Evolutionary conservation across 2,888 invertebrate genomes (phyloP), one percentile per base, ranked within the genome.

Genomic region (Morinoia aosen): DNA sequence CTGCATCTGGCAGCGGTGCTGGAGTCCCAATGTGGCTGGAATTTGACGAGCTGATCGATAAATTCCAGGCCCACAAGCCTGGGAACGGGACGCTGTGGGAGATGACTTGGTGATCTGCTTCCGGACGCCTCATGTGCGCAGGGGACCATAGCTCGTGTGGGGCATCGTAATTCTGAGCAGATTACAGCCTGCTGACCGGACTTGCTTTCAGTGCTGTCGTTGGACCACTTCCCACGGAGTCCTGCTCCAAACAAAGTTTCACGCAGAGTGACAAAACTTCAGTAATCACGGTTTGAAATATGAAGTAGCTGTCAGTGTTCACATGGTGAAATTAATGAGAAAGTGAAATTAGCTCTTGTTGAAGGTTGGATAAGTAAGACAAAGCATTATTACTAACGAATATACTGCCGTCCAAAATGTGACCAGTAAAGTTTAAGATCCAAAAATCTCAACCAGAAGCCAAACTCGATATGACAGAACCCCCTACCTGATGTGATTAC

Each of bases 11-110:
- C 76, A 76, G 76, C 76, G 33, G 25, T 8, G 76, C 76, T 76
- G 76, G 76, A 76, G 76, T 76, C 76, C 25, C 76, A 76, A 76
- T 76, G 76, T 76, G 76, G 33, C 39, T 58, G 64, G 95, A 95
- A 76, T 95, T 95, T 58, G 64, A 57, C 56, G 57, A 94, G 94
- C 10, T 56, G 94, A 64, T 95, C 64, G 64, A 95, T 64, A 95
- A 76, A 76, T 95, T 95, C 64, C 76, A 64, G 95, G 64, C 76
- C 64, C 56, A 39, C 64, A 58, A 48, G 48, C 64, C 40, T 76
- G 95, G 64, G 76, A 76, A 95, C 76, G 61, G 64, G 12, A 76
- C 39, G 39, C 64, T 61, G 33, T 76, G 64, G 95, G 64, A 76
- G 48, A 39, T 58, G 95, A 76, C 58, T 48, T 64, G 8, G 64